Percentiles rank a stretch among this genome's conserved stretches.
Conservation (phyloP, 2,888 invertebrate species). For the Parnassius mnemosyne region DNA sequence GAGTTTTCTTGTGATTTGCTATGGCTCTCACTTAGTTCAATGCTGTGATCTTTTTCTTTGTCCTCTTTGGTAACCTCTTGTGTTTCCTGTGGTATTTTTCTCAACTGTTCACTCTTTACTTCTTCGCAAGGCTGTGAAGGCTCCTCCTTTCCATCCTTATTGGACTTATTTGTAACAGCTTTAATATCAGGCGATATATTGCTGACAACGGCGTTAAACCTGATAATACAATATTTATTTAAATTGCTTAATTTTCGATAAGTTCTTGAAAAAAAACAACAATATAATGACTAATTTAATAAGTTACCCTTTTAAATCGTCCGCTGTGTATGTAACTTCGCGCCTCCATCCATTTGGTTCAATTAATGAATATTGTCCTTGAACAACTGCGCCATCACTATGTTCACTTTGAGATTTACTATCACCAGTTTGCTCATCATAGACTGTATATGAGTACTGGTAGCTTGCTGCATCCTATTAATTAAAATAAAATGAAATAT, state of each 20-base stretch:
- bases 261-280: background rate
- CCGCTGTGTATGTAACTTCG: conserved; percentile 77
- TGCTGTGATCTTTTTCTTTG: conserved; percentile 16
- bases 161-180: conserved; percentile 23
- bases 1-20: conserved; percentile 19
- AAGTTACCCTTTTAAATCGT: conserved; percentile 69
- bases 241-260: background rate
- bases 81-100: conserved; percentile 33
- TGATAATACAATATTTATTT: background rate
- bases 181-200: conserved; percentile 50
- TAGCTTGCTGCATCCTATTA: conserved; percentile 52
- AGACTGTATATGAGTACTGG: conserved; percentile 76
- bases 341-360: conserved; percentile 78
- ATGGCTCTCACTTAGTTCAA: conserved; percentile 15
- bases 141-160: conserved; percentile 26
- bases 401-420: conserved; percentile 75
- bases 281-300: conserved; percentile 17
- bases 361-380: conserved; percentile 75
- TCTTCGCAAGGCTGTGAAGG: conserved; percentile 44
- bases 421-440: conserved; percentile 78
- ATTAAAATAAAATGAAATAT: background rate
- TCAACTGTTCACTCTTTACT: conserved; percentile 49
- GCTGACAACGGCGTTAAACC: conserved; percentile 60
- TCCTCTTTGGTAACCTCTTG: conserved; percentile 27
- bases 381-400: conserved; percentile 76